Percentiles rank a stretch among this genome's conserved stretches.
Conservation (phyloP, 2,113 vertebrate genomes). For the Gavialis gangeticus region DNA sequence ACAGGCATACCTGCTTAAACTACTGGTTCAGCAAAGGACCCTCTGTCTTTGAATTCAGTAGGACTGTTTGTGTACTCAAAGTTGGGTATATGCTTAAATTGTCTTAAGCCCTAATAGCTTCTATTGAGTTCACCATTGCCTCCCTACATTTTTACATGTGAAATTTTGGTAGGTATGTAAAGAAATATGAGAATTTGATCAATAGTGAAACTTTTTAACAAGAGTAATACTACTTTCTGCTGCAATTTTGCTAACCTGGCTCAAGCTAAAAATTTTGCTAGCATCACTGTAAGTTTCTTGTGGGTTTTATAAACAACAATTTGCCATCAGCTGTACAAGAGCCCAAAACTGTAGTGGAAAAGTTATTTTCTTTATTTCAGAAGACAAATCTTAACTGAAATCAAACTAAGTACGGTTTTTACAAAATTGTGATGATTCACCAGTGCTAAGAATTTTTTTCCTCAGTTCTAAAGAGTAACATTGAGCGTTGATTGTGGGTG, state of each 20-base stretch:
- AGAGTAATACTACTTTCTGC: conserved; percentile 41
- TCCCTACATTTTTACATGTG: conserved; percentile 27
- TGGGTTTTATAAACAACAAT: conserved; percentile 41
- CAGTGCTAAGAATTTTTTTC: conserved; percentile 54
- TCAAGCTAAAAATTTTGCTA: conserved; percentile 29
- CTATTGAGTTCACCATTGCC: neutral
- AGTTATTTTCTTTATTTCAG: conserved; percentile 3
- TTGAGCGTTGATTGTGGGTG: neutral
- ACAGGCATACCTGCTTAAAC: neutral
- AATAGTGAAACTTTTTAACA: conserved; percentile 24
- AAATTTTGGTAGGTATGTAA: neutral
- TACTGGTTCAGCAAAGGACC: neutral
- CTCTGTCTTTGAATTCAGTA: neutral
- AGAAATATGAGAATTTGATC: neutral
- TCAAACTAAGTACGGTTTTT: conserved; percentile 28
- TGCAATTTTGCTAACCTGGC: conserved; percentile 44
- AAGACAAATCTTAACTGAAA: conserved; percentile 38
- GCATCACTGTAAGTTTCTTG: conserved; percentile 48
- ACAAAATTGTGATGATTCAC: conserved; percentile 46
- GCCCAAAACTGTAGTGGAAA: conserved; percentile 6
- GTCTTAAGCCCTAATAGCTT: conserved; percentile 17
- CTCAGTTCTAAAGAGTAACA: conserved; percentile 44
- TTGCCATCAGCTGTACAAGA: conserved; percentile 2
- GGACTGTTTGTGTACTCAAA: neutral
- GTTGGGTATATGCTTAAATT: neutral